A percentile compares a stretch with the other conserved stretches of the same genome.
phyloP scores from a whole-genome alignment of 2,888 invertebrate genomes.

The Eulithis prunata region DNA sequence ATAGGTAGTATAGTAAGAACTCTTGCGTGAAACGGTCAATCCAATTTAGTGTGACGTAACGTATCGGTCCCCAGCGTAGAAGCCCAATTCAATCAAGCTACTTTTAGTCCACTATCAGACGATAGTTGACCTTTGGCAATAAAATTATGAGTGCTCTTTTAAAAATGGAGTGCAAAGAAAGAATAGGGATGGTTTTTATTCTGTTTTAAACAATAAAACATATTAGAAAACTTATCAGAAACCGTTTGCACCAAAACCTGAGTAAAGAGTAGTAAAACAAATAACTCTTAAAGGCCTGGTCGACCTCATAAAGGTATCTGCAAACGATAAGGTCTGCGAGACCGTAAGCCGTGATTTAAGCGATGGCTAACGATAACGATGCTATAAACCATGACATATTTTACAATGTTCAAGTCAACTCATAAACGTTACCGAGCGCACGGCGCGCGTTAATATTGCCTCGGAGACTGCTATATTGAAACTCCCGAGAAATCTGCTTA shows the following conservation, averaged over 20 bases:
- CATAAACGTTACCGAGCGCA: constrained; percentile 27
- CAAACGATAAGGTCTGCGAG: constrained; percentile 27
- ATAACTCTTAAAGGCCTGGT: constrained; percentile 7
- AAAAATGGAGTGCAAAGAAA: not conserved
- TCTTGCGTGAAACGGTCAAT: constrained; percentile 40
- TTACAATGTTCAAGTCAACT: constrained; percentile 37
- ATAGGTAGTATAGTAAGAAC: constrained; percentile 23
- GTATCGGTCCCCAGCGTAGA: constrained; percentile 35
- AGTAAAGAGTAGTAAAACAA: not conserved
- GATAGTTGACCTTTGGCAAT: constrained; percentile 21
- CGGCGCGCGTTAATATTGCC: constrained; percentile 14
- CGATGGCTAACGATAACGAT: constrained; percentile 28
- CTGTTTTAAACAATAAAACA: too few species aligned
- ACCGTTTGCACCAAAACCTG: too few species aligned
- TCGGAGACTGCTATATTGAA: constrained; percentile 3
- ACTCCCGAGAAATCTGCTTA: constrained; percentile 8
- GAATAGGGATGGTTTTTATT: not conserved
- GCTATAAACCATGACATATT: constrained; percentile 40
- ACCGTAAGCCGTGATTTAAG: constrained; percentile 30
- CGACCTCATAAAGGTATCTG: constrained; percentile 22
- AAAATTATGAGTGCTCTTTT: not conserved
- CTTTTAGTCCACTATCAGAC: constrained; percentile 29
- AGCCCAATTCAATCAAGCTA: constrained; percentile 47
- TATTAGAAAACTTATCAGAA: too few species aligned
- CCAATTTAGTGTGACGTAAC: constrained; percentile 36